A percentile compares a stretch with the other conserved stretches of the same genome.
Conservation (phyloP, 2,888 invertebrate genomes). For the Ormyrus rosae region DNA sequence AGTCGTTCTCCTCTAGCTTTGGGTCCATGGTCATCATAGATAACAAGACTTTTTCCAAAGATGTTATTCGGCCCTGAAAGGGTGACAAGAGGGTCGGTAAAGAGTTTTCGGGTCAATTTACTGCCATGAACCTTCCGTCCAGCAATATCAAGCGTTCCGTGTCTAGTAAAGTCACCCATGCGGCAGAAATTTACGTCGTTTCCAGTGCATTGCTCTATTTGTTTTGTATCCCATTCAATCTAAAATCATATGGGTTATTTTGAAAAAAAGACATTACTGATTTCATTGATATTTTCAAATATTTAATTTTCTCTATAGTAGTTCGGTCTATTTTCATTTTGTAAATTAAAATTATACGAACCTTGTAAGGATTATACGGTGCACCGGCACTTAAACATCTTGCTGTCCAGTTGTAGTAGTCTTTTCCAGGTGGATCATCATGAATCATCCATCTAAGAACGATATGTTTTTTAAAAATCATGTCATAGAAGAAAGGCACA, state of each 20-base stretch:
- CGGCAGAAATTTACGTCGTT: slow-evolving; percentile 81
- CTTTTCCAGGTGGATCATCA: slow-evolving; percentile 86
- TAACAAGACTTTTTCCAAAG: slow-evolving; percentile 88
- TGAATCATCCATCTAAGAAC: slow-evolving; percentile 87
- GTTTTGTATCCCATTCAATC: slow-evolving; percentile 78
- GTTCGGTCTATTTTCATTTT: background rate
- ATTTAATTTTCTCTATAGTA: background rate
- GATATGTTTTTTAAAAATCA: no score
- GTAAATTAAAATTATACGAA: slow-evolving; percentile 62
- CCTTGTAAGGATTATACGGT: slow-evolving; percentile 87
- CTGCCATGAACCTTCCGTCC: slow-evolving; percentile 83
- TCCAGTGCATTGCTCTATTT: slow-evolving; percentile 80
- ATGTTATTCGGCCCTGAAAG: slow-evolving; percentile 86
- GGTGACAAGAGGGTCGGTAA: slow-evolving; percentile 87
- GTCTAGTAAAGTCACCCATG: slow-evolving; percentile 87
- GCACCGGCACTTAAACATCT: slow-evolving; percentile 88
- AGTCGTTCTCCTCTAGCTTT: slow-evolving; percentile 91
- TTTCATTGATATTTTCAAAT: no score
- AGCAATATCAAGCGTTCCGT: slow-evolving; percentile 84
- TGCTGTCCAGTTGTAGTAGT: slow-evolving; percentile 93
- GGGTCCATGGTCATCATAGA: slow-evolving; percentile 92
- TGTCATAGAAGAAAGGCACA: no score
- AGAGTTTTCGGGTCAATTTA: slow-evolving; percentile 83
- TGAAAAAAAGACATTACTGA: background rate
- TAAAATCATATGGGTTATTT: slow-evolving; percentile 8